Percentiles rank a stretch among this genome's conserved stretches.
Conservation (phyloP, 2,888 invertebrate genomes). For the Therioaphis trifolii region DNA sequence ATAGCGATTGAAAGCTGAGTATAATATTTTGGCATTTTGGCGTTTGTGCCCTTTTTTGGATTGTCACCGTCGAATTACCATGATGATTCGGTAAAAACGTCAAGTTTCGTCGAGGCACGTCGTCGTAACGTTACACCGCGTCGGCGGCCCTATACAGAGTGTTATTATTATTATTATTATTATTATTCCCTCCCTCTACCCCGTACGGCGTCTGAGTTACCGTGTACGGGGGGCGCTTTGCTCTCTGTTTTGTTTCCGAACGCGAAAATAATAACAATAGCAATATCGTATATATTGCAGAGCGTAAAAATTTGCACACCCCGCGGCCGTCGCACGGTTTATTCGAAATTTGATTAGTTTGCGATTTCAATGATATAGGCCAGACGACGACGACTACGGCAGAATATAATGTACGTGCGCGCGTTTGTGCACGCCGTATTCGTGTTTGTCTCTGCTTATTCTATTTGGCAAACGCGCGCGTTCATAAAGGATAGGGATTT, state of each 20-base stretch:
- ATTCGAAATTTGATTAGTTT: constrained; percentile 46
- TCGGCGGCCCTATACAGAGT: too few relatives aligned
- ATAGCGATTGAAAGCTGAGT: too few relatives aligned
- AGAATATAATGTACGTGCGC: not conserved
- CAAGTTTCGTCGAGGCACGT: not conserved
- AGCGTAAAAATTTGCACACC: not conserved
- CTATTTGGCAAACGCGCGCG: constrained; percentile 35
- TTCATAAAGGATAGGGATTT: constrained; percentile 25
- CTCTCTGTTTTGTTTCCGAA: constrained; percentile 41
- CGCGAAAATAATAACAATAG: not conserved
- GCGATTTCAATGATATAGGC: constrained; percentile 44
- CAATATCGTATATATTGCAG: too few relatives aligned
- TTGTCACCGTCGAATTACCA: too few relatives aligned
- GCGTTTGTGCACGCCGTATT: not conserved
- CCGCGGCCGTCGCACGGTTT: not conserved
- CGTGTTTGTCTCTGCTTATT: constrained; percentile 30
- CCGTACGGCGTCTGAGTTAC: not conserved
- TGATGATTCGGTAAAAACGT: not conserved
- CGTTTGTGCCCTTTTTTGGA: too few relatives aligned
- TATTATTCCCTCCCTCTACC: not conserved
- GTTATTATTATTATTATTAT: constrained; percentile 13
- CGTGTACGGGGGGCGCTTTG: too few relatives aligned
- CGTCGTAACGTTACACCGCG: too few relatives aligned
- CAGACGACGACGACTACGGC: constrained; percentile 7
- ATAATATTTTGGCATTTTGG: too few relatives aligned